These are phyloP conservation scores for Enteromius radiatus DNA, from an alignment of 2,797 vertebrate species.

Conservation along the genomic window DNA sequence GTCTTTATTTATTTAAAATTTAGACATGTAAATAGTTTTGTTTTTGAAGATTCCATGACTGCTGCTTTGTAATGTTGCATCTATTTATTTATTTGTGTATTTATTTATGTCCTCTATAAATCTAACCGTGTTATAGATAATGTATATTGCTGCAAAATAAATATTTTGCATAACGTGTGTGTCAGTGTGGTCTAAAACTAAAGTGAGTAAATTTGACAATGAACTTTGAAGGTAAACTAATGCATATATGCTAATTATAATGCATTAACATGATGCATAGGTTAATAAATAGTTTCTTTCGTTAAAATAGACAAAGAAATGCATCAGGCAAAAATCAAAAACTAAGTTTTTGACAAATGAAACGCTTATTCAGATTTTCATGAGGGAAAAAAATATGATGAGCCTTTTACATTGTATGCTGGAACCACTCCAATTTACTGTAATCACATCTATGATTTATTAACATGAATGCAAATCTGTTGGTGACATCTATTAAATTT, in stretches of 20 bases:
- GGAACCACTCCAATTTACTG: neutral
- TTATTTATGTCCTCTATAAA: conserved; percentile 58
- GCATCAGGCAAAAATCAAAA: neutral
- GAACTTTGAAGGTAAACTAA: neutral
- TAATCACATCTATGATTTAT: neutral
- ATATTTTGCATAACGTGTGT: conserved; percentile 74
- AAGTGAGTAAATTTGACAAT: conserved; percentile 23
- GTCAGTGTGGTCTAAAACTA: conserved; percentile 17
- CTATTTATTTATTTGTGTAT: conserved; percentile 71
- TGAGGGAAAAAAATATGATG: neutral
- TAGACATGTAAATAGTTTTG: conserved; percentile 56
- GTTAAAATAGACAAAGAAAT: neutral
- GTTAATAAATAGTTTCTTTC: neutral
- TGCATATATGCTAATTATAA: neutral
- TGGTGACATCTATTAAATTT: neutral
- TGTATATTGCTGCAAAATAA: conserved; percentile 69
- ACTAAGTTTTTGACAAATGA: neutral
- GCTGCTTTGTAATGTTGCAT: conserved; percentile 61
- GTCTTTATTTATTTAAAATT: conserved; percentile 54
- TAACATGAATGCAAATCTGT: neutral
- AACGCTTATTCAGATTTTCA: neutral
- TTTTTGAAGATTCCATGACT: conserved; percentile 44
- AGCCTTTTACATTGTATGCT: neutral
- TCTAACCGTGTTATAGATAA: conserved; percentile 59
- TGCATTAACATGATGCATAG: neutral